Conservation (phyloP, 2,113 vertebrate genomes). For the Chionis minor region DNA sequence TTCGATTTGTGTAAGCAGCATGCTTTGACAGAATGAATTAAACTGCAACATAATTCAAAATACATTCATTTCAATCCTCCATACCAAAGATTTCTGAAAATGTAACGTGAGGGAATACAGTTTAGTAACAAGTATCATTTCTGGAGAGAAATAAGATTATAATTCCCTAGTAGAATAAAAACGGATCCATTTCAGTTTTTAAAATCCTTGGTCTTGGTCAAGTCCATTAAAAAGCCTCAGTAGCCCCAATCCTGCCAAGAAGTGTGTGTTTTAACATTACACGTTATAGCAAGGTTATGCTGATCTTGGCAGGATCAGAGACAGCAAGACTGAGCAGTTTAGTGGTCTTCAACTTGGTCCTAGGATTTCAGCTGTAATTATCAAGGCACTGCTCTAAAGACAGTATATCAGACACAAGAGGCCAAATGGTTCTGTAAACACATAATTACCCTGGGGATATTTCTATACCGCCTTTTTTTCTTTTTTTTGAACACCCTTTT, state of each 20-base stretch:
- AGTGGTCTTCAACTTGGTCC: slow-evolving; percentile 32
- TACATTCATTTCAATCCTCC: slow-evolving; percentile 52
- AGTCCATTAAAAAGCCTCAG: background rate
- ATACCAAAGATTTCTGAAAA: slow-evolving; percentile 5
- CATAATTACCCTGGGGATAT: background rate
- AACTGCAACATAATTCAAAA: slow-evolving; percentile 49
- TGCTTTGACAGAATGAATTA: slow-evolving; percentile 59
- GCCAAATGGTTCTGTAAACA: slow-evolving; percentile 45
- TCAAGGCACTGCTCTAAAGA: slow-evolving; percentile 47
- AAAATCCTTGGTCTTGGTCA: background rate
- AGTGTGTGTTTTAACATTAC: background rate
- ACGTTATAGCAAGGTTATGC: background rate
- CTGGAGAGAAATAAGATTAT: background rate
- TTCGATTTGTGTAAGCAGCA: slow-evolving; percentile 47
- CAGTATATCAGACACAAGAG: background rate
- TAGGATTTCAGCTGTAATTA: slow-evolving; percentile 24
- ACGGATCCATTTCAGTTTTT: slow-evolving; percentile 8
- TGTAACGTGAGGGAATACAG: background rate
- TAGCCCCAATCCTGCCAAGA: background rate
- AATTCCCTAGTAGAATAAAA: background rate
- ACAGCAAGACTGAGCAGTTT: slow-evolving; percentile 8
- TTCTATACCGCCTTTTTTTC: background rate
- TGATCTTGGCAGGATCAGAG: background rate
- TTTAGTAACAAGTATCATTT: background rate
- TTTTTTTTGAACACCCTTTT: background rate